Conservation (phyloP, 2,888 invertebrate genomes). For the Caenorhabditis angaria region DNA sequence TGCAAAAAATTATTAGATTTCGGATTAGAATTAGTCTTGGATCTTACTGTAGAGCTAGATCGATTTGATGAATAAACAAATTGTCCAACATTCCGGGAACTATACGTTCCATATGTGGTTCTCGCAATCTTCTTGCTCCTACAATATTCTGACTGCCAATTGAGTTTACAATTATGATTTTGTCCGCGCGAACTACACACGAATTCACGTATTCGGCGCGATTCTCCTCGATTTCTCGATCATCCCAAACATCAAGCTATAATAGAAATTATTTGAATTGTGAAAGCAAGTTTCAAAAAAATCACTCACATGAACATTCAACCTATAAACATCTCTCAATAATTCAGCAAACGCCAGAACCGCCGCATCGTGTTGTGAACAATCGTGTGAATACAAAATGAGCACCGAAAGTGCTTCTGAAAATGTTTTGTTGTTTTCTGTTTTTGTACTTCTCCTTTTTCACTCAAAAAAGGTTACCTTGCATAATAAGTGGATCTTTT, state of each 20-base stretch:
- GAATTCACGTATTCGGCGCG: conserved; percentile 66
- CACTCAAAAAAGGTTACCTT: neutral
- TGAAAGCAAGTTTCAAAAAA: neutral
- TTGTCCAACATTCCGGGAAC: conserved; percentile 52
- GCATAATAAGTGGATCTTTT: neutral
- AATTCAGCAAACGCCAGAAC: conserved; percentile 68
- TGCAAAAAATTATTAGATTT: too few relatives aligned
- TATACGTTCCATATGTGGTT: conserved; percentile 52
- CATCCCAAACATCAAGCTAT: conserved; percentile 68
- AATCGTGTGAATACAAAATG: conserved; percentile 70
- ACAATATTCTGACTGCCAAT: conserved; percentile 62
- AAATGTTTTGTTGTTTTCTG: too few relatives aligned
- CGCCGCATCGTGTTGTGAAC: conserved; percentile 64
- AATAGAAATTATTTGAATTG: conserved; percentile 16
- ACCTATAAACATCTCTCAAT: conserved; percentile 58
- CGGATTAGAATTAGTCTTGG: too few relatives aligned
- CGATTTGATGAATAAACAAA: conserved; percentile 66
- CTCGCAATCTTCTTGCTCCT: conserved; percentile 31
- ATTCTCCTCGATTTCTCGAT: conserved; percentile 66
- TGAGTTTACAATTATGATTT: conserved; percentile 69
- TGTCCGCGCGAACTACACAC: conserved; percentile 65
- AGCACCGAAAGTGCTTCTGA: conserved; percentile 55
- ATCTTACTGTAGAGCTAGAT: conserved; percentile 54
- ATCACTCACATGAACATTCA: conserved; percentile 60
- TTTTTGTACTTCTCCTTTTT: too few relatives aligned